phyloP scores from a whole-genome alignment of 2,888 invertebrate genomes.

The Cantharis nigra region DNA sequence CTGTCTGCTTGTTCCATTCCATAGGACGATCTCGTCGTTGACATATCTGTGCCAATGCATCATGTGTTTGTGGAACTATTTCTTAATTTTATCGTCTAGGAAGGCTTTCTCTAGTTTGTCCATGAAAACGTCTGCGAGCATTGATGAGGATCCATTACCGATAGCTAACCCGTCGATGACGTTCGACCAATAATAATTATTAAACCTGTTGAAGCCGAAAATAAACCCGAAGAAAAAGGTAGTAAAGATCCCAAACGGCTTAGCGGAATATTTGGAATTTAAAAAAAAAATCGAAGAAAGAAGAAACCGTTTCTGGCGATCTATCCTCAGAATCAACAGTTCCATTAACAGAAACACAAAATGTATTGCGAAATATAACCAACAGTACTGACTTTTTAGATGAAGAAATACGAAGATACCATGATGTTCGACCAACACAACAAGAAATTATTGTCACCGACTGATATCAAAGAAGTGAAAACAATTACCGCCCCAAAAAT shows the following conservation, averaged over 20 bases:
- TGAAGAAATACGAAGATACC: slow-evolving; percentile 30
- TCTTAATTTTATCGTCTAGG: no score
- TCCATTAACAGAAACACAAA: background rate
- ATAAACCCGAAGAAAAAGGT: background rate
- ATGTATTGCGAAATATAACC: background rate
- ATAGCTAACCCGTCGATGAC: slow-evolving; percentile 16
- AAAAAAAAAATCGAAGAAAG: slow-evolving; percentile 4
- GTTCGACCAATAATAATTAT: slow-evolving; percentile 14
- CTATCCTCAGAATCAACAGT: background rate
- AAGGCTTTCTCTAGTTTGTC: no score
- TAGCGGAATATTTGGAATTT: slow-evolving; percentile 1
- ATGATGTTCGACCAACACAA: slow-evolving; percentile 27
- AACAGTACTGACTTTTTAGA: slow-evolving; percentile 28
- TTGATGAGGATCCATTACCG: no score
- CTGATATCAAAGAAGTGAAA: background rate
- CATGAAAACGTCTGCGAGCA: no score
- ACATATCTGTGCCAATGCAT: no score
- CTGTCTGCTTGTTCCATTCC: no score
- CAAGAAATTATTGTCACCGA: background rate
- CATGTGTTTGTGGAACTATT: no score
- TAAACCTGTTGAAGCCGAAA: background rate
- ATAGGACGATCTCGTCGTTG: no score
- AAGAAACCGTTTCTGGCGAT: slow-evolving; percentile 10
- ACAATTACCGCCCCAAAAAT: background rate
- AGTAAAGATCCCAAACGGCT: background rate